Percentiles rank a stretch among this genome's conserved stretches.
phyloP scores from a whole-genome alignment of 2,113 vertebrate species.

The Regulus satrapa region DNA sequence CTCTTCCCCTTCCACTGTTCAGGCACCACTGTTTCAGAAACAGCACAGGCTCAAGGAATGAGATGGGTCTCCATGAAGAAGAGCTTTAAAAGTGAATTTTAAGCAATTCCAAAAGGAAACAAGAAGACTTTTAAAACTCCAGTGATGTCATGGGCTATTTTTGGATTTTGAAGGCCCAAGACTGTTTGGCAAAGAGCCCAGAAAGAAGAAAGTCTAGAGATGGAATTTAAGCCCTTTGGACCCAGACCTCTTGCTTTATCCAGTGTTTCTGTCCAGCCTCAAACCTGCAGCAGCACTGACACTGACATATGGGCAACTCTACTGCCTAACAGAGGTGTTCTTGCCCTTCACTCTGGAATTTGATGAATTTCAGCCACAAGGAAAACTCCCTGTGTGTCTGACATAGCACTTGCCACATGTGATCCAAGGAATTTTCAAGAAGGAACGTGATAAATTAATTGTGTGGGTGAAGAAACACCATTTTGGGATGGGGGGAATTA shows the following conservation, averaged over 20 bases:
- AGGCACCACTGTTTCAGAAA: neutral
- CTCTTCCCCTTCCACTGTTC: neutral
- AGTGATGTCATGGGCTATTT: neutral
- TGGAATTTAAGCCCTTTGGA: neutral
- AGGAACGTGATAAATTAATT: neutral
- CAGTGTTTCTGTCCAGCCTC: neutral
- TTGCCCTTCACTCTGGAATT: neutral
- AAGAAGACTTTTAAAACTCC: neutral
- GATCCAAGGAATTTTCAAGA: neutral
- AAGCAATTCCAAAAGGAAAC: neutral
- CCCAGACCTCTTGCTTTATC: neutral
- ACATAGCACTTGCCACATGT: neutral
- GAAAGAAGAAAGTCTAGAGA: neutral
- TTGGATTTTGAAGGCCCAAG: neutral
- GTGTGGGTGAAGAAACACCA: neutral
- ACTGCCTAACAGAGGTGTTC: neutral
- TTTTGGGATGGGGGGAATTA: accelerated
- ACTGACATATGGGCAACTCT: neutral
- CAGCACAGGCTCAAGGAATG: neutral
- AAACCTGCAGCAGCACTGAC: neutral
- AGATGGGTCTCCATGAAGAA: neutral
- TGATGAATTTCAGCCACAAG: neutral
- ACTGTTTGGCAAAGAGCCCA: neutral
- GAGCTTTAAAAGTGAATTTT: neutral
- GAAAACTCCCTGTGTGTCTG: neutral